Evolutionary conservation across 2,888 invertebrate species (phyloP), one percentile per base, ranked within the genome.

Genomic region (Cryptocephalus primarius): DNA sequence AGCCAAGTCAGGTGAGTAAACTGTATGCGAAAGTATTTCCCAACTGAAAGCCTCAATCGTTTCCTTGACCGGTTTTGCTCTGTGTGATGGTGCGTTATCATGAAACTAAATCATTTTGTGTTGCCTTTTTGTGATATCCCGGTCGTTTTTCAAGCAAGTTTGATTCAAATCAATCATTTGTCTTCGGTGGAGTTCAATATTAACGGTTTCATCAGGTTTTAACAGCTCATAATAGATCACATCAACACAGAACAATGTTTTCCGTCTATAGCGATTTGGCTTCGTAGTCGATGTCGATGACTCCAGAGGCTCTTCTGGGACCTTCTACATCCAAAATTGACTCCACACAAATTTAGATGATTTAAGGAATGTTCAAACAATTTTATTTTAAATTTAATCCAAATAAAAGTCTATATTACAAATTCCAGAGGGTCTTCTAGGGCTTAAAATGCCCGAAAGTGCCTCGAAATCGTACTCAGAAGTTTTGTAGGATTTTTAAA

Each of bases 171-270:
- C 9, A 12, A 40, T 44, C 40, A 40, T 12, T 44, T 44, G 45
- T 44, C 32, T 39, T 44, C 40, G 39, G 33, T 40, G 40, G 45
- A 41, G 42, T 13, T 46, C 14, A 14, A 9, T 34, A 32, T 22
- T 34, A 12, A 46, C 22, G 10, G 46, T 46, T 44, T 46, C 42
- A 32, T 32, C 32, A 33, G 42, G 46, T 41, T 42, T 46, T n/a
- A 33, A 33, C 34, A 46, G 50, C 44, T 53, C 44, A 47, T 51
- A 47, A 42, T 51, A 54, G 6, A 55, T 42, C 11, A 52, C 48
- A 47, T 50, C 48, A 50, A 55, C 48, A 46, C 55, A 52, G 41
- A 53, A 46, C 50, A 53, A 50, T 45, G 39, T 47, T 48, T 55
- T 53, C 44, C 38, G 22, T 32, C 51, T 49, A 46, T 47, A 48